Conservation (phyloP, 2,113 vertebrate species). For the Corythornis madagascariensis region DNA sequence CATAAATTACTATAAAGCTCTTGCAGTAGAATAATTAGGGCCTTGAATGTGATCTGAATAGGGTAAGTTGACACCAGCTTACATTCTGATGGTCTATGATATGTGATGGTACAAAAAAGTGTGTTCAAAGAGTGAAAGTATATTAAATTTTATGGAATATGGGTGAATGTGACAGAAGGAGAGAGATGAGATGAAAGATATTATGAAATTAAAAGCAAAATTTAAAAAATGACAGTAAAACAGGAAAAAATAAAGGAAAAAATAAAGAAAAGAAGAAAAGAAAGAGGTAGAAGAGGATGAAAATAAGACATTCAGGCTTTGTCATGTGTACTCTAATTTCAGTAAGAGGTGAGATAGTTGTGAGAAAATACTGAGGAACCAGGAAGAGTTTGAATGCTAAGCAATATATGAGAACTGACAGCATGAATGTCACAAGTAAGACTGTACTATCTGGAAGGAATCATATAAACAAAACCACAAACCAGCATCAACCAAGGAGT, state of each 20-base stretch:
- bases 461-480: not conserved
- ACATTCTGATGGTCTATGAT: slow-evolving; percentile 51
- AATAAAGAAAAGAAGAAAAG: not conserved
- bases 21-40: not conserved
- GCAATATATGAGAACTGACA: not conserved
- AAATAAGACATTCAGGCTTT: not conserved
- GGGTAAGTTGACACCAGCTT: slow-evolving; percentile 27
- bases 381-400: not conserved
- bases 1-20: not conserved
- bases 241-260: not conserved
- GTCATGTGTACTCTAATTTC: not conserved
- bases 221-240: not conserved
- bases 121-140: not conserved
- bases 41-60: slow-evolving; percentile 26
- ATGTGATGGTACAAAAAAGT: not conserved
- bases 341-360: not conserved
- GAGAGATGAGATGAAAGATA: not conserved
- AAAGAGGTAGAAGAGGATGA: not conserved
- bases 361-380: not conserved
- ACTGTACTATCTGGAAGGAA: not conserved
- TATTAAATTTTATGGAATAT: not conserved
- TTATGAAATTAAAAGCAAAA: not conserved
- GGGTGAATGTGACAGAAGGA: not conserved
- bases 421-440: not conserved
- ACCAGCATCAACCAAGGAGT: not conserved